A percentile compares a stretch with the other conserved stretches of the same genome.
phyloP scores from a whole-genome alignment of 2,888 invertebrate species.

The Stratiomys singularior region DNA sequence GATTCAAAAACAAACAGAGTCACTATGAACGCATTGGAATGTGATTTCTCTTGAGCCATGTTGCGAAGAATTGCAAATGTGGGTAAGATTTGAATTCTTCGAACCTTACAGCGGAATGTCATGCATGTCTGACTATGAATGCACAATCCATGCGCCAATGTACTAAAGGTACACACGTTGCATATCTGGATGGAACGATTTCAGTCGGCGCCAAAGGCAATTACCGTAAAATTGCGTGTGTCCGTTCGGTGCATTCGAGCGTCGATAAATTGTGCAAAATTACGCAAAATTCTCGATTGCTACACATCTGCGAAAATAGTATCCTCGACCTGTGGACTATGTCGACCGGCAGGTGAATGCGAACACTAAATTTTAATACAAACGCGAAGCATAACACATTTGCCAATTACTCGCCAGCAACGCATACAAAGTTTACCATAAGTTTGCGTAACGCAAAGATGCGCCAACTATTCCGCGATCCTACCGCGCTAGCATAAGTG shows the following conservation, averaged over 20 bases:
- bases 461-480: neutral
- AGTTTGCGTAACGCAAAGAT: neutral
- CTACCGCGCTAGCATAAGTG: neutral
- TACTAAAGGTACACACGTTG: no score
- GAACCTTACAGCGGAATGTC: no score
- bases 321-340: neutral
- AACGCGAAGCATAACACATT: neutral
- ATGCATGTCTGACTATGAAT: no score
- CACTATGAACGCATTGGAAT: no score
- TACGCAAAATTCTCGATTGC: slow-evolving; percentile 5
- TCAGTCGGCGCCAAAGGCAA: neutral
- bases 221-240: slow-evolving; percentile 16
- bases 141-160: no score
- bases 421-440: neutral
- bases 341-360: no score
- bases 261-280: slow-evolving; percentile 18
- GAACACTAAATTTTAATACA: neutral
- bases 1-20: no score
- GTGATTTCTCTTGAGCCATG: no score
- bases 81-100: no score
- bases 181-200: neutral
- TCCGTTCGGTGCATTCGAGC: neutral
- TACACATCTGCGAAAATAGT: slow-evolving; percentile 16
- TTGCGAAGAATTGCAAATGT: no score
- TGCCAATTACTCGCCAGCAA: neutral